Evolutionary conservation across 2,797 vertebrate genomes (phyloP), one percentile per base, ranked within the genome.

Genomic region (Melanotaenia boesemani): DNA sequence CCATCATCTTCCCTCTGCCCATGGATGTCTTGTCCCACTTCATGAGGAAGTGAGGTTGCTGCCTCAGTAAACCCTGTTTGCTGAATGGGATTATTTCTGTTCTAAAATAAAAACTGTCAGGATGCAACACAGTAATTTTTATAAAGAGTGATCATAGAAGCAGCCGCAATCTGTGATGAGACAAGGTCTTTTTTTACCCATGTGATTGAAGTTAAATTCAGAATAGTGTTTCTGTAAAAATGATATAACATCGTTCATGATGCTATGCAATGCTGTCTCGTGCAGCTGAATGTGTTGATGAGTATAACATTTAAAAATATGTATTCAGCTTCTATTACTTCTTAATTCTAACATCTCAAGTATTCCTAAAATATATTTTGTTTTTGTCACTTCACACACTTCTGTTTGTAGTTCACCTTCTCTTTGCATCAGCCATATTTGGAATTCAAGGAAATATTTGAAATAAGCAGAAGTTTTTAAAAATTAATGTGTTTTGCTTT

Each of bases 1-100:
- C 95, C 79, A 95, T 96, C 79, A 90, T 96, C 83, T 96, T 96
- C 89, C 95, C 95, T 13, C 84, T 96, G 79, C 95, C 95, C 70
- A 93, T 96, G 50, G 95, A 96, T 2, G 0, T 96, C 2, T 28
- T 96, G 0, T 37, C 67, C 60, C 92, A 92, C 75, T 95, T 95
- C 61, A 85, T 95, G 63, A 60, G 36, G 28, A 95, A 95, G 74
- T 86, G 76, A 82, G 34, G 22, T 22, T 9, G 2, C 55, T 48
- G 10, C 8, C 12, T 63, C 41, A 4, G 20, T 89, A 69, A 91
- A 1, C 1, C 15, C 13, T 65, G 16, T 52, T 11, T 64, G 20
- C 24, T 57, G 37, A 28, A 20, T 24, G 3, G 4, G 3, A 41
- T 63, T 5, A 37, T 64, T 62, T 63, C 50, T 74, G 28, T 28